Evolutionary conservation across 2,113 vertebrate genomes (phyloP).

Genomic region (Muntiacus reevesi): DNA sequence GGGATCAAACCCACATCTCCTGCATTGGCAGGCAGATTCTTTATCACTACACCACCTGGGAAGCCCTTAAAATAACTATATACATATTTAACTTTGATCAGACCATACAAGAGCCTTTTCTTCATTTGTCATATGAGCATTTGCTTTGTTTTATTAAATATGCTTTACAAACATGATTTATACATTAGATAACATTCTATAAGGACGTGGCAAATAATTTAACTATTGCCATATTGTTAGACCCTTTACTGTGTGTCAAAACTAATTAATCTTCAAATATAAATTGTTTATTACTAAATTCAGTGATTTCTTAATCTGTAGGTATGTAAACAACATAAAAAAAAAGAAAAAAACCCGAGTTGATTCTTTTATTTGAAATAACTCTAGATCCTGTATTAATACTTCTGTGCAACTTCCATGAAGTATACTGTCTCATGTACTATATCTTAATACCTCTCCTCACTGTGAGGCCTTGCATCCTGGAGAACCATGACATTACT

Average conservation of each 20-base stretch:
- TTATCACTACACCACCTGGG: neutral
- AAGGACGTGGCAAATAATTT: neutral
- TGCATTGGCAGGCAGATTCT: neutral
- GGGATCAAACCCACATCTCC: neutral
- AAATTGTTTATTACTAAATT: neutral
- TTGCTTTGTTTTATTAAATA: neutral
- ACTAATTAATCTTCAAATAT: constrained; percentile 10
- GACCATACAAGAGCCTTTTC: neutral
- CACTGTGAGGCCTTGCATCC: neutral
- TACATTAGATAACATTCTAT: neutral
- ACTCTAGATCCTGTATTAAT: neutral
- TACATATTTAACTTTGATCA: neutral
- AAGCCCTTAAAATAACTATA: neutral
- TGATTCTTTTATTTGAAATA: neutral
- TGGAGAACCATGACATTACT: neutral
- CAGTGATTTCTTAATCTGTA: neutral
- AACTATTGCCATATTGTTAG: neutral
- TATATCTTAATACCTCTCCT: neutral
- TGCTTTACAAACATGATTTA: neutral
- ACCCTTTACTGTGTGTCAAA: neutral
- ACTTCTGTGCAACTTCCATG: neutral
- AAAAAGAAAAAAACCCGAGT: neutral
- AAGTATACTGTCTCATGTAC: neutral
- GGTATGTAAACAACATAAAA: neutral
- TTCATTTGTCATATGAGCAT: neutral